phyloP scores from a whole-genome alignment of 64 coral and sea anemone species.

The Catalaphyllia jardinei region DNA sequence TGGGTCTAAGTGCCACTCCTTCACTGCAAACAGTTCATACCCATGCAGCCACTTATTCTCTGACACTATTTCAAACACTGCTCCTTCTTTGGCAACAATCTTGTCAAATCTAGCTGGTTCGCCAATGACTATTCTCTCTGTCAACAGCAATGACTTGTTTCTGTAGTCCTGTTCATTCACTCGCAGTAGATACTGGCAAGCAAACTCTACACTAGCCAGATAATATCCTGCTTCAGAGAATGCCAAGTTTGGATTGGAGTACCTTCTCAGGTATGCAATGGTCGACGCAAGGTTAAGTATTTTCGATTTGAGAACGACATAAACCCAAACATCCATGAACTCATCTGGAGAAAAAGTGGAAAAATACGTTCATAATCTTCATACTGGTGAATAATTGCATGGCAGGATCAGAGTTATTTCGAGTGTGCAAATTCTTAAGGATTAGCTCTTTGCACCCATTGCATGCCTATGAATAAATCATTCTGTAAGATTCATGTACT shows the following conservation, averaged over 20 bases:
- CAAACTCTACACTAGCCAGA: slow-evolving; percentile 83
- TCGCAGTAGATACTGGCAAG: slow-evolving; percentile 72
- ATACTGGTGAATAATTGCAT: too few species aligned
- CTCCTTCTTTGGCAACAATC: slow-evolving; percentile 37
- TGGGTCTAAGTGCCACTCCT: slow-evolving; percentile 87
- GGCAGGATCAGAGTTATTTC: too few species aligned
- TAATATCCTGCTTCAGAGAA: slow-evolving; percentile 92
- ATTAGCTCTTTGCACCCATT: too few species aligned
- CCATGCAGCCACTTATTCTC: slow-evolving; percentile 61
- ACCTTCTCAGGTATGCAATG: slow-evolving; percentile 67
- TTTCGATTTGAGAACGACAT: slow-evolving; percentile 78
- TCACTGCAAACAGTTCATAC: slow-evolving; percentile 78
- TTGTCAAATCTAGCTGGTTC: slow-evolving; percentile 53
- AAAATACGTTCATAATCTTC: not conserved
- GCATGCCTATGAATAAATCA: too few species aligned
- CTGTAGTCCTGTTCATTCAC: slow-evolving; percentile 75
- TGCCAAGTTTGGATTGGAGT: slow-evolving; percentile 77
- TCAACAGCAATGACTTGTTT: slow-evolving; percentile 25
- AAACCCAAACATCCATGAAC: slow-evolving; percentile 95
- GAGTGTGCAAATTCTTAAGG: too few species aligned
- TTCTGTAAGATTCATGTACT: too few species aligned
- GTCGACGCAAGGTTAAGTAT: slow-evolving; percentile 65
- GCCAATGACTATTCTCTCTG: slow-evolving; percentile 53
- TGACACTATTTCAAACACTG: slow-evolving; percentile 73
- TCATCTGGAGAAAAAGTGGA: slow-evolving; percentile 52